A percentile compares a stretch with the other conserved stretches of the same genome.
Conservation (phyloP, 2,113 vertebrate genomes). For the Trichechus manatus region DNA sequence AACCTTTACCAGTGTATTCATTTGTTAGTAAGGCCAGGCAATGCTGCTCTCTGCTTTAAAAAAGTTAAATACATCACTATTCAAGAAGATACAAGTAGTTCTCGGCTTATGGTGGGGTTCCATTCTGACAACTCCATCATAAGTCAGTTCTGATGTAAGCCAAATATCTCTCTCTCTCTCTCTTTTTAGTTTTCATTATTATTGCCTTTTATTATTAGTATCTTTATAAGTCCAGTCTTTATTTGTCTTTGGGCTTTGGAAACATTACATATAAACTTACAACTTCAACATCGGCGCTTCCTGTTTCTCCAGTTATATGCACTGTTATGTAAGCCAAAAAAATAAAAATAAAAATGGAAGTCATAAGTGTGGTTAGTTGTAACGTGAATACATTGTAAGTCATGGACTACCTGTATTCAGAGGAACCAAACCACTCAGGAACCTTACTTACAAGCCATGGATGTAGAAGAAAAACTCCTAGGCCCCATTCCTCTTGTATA, state of each 20-base stretch:
- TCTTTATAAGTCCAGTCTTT: too few relatives aligned
- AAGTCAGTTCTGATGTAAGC: background rate
- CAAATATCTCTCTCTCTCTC: background rate
- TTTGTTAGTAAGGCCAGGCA: background rate
- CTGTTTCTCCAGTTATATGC: background rate
- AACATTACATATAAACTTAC: background rate
- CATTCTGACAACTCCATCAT: background rate
- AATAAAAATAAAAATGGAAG: background rate
- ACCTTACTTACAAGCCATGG: background rate
- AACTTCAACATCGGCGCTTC: background rate
- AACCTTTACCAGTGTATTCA: background rate
- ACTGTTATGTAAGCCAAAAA: background rate
- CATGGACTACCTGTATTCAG: background rate
- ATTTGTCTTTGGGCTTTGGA: background rate
- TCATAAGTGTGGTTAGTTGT: background rate
- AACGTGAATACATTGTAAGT: background rate
- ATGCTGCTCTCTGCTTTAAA: background rate
- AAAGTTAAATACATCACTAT: background rate
- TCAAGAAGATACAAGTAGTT: background rate
- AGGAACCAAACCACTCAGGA: background rate
- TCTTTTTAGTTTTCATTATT: background rate
- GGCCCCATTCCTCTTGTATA: background rate
- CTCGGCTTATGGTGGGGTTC: background rate
- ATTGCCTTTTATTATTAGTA: background rate
- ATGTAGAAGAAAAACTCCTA: background rate